Conservation (phyloP, 2,888 invertebrate species). For the Orgyia antiqua region DNA sequence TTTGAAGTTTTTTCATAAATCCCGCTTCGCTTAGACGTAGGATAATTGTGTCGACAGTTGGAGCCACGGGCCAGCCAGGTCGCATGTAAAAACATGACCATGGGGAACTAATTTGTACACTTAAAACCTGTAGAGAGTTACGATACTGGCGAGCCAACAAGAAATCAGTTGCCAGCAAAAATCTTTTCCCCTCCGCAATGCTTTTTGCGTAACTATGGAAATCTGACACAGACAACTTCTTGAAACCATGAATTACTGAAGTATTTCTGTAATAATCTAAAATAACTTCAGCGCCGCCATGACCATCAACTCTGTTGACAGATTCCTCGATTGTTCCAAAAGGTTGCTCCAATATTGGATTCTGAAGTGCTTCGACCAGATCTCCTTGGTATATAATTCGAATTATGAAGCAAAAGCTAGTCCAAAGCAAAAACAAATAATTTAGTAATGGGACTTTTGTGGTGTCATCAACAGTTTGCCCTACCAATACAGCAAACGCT, state of each 20-base stretch:
- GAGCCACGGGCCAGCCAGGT: slow-evolving; percentile 45
- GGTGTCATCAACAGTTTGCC: slow-evolving; percentile 35
- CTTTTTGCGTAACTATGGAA: slow-evolving; percentile 21
- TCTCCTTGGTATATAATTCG: slow-evolving; percentile 49
- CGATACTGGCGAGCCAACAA: slow-evolving; percentile 16
- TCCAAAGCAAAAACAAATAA: slow-evolving; percentile 41
- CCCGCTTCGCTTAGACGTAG: slow-evolving; percentile 35
- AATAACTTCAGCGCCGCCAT: slow-evolving; percentile 35
- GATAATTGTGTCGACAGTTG: slow-evolving; percentile 27
- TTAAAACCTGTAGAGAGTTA: slow-evolving; percentile 33
- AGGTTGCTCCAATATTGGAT: slow-evolving; percentile 35
- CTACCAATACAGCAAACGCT: slow-evolving; percentile 42
- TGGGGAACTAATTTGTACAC: slow-evolving; percentile 25
- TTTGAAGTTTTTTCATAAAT: slow-evolving; percentile 2
- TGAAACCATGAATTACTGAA: slow-evolving; percentile 24
- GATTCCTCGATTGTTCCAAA: slow-evolving; percentile 35
- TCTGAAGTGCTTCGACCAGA: slow-evolving; percentile 40
- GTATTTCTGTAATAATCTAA: slow-evolving; percentile 32
- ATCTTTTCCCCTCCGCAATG: slow-evolving; percentile 37
- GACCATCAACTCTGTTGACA: slow-evolving; percentile 30
- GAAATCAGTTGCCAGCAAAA: slow-evolving; percentile 32
- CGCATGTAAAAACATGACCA: slow-evolving; percentile 39
- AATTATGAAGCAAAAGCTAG: slow-evolving; percentile 52
- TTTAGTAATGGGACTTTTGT: slow-evolving; percentile 38
- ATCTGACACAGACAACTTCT: slow-evolving; percentile 20